Conservation (phyloP, 2,113 vertebrate genomes). For the Proterorhinus semilunaris region DNA sequence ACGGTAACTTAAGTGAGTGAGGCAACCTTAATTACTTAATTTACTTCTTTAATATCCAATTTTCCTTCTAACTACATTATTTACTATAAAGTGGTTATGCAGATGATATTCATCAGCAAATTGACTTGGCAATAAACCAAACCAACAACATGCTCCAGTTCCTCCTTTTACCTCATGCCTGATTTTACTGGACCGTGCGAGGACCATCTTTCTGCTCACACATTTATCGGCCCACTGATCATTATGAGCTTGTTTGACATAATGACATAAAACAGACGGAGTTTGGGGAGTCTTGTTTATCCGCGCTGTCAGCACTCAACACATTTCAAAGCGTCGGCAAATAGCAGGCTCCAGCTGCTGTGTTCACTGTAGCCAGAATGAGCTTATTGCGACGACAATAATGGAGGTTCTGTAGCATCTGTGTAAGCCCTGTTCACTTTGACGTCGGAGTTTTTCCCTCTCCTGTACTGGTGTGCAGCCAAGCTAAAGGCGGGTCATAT, state of each 20-base stretch:
- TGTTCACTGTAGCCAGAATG: constrained; percentile 11
- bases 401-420: not conserved
- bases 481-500: too few species aligned
- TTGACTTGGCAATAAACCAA: not conserved
- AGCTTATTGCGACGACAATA: constrained; percentile 4
- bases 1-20: not conserved
- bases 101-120: not conserved
- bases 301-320: constrained; percentile 37
- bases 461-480: not conserved
- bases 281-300: constrained; percentile 61
- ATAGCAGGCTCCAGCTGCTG: constrained; percentile 24
- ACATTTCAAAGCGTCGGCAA: constrained; percentile 40
- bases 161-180: not conserved
- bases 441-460: not conserved
- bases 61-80: not conserved
- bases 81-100: not conserved
- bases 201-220: not conserved
- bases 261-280: constrained; percentile 51
- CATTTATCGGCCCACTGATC: constrained; percentile 48
- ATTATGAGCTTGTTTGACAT: constrained; percentile 48
- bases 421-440: not conserved
- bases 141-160: not conserved
- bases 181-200: not conserved
- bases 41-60: not conserved
- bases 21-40: not conserved